Evolutionary conservation across 2,888 invertebrate genomes (phyloP).

Genomic region (Drosophila meridionalis): DNA sequence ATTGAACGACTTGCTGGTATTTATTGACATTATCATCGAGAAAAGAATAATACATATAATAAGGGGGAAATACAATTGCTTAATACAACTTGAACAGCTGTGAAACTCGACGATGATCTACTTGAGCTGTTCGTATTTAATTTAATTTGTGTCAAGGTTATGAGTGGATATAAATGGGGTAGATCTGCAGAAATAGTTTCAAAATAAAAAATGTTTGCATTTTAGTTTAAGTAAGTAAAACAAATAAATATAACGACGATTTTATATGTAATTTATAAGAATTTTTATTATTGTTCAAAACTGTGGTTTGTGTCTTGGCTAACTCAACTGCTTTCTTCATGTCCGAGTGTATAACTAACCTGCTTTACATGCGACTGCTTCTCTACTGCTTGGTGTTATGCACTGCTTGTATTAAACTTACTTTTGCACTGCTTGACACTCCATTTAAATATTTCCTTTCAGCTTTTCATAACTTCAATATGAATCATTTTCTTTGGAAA

Average conservation of each 20-base stretch:
- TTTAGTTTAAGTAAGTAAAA: not conserved
- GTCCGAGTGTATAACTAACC: not conserved
- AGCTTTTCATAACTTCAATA: not conserved
- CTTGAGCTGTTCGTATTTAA: not conserved
- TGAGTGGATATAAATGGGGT: not conserved
- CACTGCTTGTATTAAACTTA: not conserved
- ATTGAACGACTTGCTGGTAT: slow-evolving; percentile 11
- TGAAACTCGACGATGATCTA: slow-evolving; percentile 14
- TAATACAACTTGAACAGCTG: slow-evolving; percentile 37
- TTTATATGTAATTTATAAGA: not conserved
- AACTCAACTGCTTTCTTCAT: not conserved
- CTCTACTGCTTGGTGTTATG: not conserved
- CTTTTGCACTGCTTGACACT: slow-evolving; percentile 12
- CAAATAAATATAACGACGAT: not conserved
- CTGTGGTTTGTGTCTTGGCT: slow-evolving; percentile 21
- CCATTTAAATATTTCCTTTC: not conserved
- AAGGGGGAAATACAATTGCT: slow-evolving; percentile 7
- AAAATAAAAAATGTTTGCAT: not conserved
- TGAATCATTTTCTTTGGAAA: slow-evolving; percentile 19
- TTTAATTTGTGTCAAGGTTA: slow-evolving; percentile 13
- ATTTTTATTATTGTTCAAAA: not conserved
- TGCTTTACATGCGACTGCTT: not conserved
- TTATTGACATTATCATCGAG: slow-evolving; percentile 17
- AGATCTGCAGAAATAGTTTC: too few relatives aligned
- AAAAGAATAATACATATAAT: slow-evolving; percentile 9